Conservation (phyloP, 1,140 invertebrate genomes). For the Meteorus sp. region DNA sequence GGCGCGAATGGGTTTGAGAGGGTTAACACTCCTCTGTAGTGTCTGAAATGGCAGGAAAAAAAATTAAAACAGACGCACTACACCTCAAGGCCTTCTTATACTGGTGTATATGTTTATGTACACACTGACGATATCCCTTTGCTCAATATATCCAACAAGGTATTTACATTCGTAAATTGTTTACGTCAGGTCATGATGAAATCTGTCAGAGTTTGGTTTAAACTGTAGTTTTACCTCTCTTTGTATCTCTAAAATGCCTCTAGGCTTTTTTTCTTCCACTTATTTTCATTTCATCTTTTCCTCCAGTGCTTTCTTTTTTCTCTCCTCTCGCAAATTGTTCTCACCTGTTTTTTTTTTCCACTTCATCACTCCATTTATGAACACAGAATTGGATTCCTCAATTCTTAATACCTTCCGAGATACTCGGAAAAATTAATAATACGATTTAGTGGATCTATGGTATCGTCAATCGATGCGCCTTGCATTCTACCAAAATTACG, state of each 20-base stretch:
- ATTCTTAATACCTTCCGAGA: no score
- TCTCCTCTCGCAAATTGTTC: neutral
- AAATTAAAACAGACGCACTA: slow-evolving; percentile 34
- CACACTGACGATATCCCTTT: neutral
- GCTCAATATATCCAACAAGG: slow-evolving; percentile 51
- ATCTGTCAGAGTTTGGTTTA: slow-evolving; percentile 50
- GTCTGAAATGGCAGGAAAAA: slow-evolving; percentile 2
- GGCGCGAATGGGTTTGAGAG: neutral
- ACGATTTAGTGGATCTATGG: no score
- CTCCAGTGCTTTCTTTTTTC: neutral
- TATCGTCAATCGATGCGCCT: no score
- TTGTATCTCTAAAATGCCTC: neutral
- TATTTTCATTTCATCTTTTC: neutral
- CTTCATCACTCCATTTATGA: no score
- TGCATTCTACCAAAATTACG: no score
- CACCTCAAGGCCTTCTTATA: slow-evolving; percentile 27
- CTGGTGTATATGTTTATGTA: slow-evolving; percentile 5
- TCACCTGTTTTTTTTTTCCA: neutral
- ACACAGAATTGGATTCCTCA: no score
- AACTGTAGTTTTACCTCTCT: no score
- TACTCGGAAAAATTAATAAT: no score
- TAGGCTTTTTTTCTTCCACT: slow-evolving; percentile 9
- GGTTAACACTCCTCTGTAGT: no score
- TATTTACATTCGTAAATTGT: slow-evolving; percentile 60
- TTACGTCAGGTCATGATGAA: slow-evolving; percentile 57